phyloP scores from a whole-genome alignment of 2,797 vertebrate genomes.

The Crypturellus tataupa region DNA sequence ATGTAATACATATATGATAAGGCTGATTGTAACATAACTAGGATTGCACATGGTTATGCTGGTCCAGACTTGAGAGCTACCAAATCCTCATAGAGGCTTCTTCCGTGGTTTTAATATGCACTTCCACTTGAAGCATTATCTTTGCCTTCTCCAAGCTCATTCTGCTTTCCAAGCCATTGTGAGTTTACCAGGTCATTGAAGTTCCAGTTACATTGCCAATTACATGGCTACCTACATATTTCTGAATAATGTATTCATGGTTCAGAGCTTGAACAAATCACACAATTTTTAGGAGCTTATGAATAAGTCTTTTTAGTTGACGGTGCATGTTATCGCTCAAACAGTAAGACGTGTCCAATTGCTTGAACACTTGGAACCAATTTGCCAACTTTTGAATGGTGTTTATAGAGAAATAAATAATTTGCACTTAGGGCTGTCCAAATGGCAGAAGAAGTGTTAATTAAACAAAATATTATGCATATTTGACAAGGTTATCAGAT shows the following conservation, averaged over 20 bases:
- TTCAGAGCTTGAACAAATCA: neutral
- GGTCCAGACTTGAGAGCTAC: neutral
- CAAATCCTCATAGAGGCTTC: neutral
- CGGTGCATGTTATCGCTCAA: neutral
- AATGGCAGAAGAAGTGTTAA: neutral
- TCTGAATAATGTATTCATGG: neutral
- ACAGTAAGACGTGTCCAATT: neutral
- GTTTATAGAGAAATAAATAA: neutral
- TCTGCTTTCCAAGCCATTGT: neutral
- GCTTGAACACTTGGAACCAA: neutral
- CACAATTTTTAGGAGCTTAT: neutral
- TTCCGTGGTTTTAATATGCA: neutral
- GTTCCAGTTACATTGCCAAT: neutral
- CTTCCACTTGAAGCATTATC: too few relatives aligned
- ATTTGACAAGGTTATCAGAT: neutral
- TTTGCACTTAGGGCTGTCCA: neutral
- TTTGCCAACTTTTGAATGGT: neutral
- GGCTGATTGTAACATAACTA: neutral
- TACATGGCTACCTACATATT: neutral
- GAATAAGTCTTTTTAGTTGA: neutral
- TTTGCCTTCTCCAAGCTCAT: fast-evolving
- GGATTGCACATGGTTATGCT: neutral
- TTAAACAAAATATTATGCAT: neutral
- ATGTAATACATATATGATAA: neutral
- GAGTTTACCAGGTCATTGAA: fast-evolving